phyloP scores from a whole-genome alignment of 2,888 invertebrate genomes.

The Scaptomyza tumidula region DNA sequence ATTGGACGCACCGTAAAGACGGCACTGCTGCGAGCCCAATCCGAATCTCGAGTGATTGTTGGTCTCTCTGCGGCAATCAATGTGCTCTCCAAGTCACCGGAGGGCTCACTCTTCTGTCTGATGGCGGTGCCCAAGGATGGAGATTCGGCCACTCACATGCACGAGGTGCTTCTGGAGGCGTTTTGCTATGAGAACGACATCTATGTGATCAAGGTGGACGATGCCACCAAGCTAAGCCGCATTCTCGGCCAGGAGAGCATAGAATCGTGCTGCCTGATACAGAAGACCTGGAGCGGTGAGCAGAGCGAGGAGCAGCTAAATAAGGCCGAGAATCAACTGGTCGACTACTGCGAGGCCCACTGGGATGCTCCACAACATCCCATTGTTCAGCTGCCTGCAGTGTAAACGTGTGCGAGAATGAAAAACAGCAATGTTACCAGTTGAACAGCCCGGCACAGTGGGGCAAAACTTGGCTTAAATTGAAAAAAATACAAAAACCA shows the following conservation, averaged over 20 bases:
- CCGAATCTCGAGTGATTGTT: slow-evolving; percentile 83
- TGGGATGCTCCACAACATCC: slow-evolving; percentile 88
- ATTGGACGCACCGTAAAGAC: slow-evolving; percentile 83
- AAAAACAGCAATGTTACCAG: slow-evolving; percentile 26
- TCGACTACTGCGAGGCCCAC: slow-evolving; percentile 88
- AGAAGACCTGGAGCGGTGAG: slow-evolving; percentile 83
- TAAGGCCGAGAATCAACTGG: slow-evolving; percentile 87
- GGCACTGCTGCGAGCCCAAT: slow-evolving; percentile 82
- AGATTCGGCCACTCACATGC: slow-evolving; percentile 91
- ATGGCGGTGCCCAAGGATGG: slow-evolving; percentile 88
- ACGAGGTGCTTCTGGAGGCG: slow-evolving; percentile 90
- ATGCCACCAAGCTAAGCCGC: slow-evolving; percentile 85
- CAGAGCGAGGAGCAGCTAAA: slow-evolving; percentile 85
- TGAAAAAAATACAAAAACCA: slow-evolving; percentile 46
- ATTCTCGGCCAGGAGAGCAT: slow-evolving; percentile 86
- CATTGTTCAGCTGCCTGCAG: slow-evolving; percentile 88
- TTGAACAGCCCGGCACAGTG: slow-evolving; percentile 70
- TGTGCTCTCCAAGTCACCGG: slow-evolving; percentile 83
- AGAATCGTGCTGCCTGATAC: slow-evolving; percentile 85
- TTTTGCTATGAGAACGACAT: slow-evolving; percentile 92
- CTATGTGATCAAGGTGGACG: slow-evolving; percentile 89
- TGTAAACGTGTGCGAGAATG: slow-evolving; percentile 83
- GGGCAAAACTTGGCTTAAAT: slow-evolving; percentile 61
- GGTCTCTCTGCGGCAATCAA: slow-evolving; percentile 84
- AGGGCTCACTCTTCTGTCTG: slow-evolving; percentile 89